These are phyloP conservation scores for Dendropsophus ebraccatus DNA, from an alignment of 2,113 vertebrate species.

Conservation along the genomic window DNA sequence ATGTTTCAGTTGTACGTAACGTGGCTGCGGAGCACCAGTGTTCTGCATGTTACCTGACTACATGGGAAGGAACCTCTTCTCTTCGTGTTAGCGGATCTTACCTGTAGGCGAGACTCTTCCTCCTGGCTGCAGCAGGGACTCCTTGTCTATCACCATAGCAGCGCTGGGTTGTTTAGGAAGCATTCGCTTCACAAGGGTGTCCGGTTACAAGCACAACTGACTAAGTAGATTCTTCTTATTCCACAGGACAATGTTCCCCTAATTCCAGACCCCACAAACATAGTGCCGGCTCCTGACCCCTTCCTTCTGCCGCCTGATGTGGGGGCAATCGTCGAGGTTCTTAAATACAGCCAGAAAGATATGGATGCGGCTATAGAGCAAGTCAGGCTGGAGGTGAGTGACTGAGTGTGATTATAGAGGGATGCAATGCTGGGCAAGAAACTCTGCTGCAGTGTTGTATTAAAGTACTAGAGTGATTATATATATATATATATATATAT, in stretches of 20 bases:
- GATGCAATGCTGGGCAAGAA: neutral
- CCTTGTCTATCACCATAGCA: neutral
- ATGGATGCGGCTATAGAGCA: conserved; percentile 82
- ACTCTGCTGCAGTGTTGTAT: no score
- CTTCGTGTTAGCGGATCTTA: neutral
- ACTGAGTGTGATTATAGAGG: neutral
- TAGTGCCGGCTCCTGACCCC: conserved; percentile 52
- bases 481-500: no score
- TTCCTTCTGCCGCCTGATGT: conserved; percentile 64
- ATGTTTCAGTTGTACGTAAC: neutral
- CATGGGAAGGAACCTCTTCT: neutral
- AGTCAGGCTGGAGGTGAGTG: conserved; percentile 70
- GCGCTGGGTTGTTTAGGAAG: neutral
- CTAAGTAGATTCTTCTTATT: neutral
- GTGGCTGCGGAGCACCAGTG: no score
- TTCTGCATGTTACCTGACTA: neutral
- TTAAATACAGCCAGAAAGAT: conserved; percentile 91
- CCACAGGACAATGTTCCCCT: conserved; percentile 58
- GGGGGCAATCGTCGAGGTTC: conserved; percentile 83
- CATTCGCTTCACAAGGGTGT: neutral
- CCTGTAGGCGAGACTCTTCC: neutral
- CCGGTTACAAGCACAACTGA: neutral
- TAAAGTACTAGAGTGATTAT: no score
- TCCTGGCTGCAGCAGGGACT: neutral
- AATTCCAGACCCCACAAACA: conserved; percentile 56